Base-by-base conservation (phyloP, 2,888 invertebrate genomes). In the Xanthorhoe designata region DNA sequence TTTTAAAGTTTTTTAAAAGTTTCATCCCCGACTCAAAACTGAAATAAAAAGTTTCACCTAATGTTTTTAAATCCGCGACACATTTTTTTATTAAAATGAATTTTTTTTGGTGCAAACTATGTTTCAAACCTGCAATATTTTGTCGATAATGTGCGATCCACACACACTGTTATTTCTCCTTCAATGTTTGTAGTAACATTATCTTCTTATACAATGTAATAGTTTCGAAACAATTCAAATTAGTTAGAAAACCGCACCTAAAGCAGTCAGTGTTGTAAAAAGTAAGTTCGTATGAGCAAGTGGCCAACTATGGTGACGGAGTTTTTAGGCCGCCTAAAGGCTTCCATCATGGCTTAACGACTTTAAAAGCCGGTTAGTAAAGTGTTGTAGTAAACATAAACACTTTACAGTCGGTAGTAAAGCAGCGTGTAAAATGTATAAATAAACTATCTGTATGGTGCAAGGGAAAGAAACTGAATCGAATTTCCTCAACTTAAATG, bases 321-420 rank as follows among this genome's bases (percentile, higher is more conserved):
- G n/a, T n/a, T n/a, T n/a, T n/a, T n/a, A n/a, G n/a, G n/a, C n/a
- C n/a, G n/a, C n/a, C n/a, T 59, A n/a, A n/a, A n/a, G n/a, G n/a
- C n/a, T n/a, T n/a, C n/a, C n/a, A n/a, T n/a, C n/a, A n/a, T n/a
- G n/a, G n/a, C n/a, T n/a, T n/a, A n/a, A n/a, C n/a, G n/a, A n/a
- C n/a, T n/a, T n/a, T n/a, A n/a, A n/a, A n/a, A n/a, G n/a, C n/a
- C n/a, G n/a, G n/a, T n/a, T n/a, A n/a, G n/a, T n/a, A n/a, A n/a
- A n/a, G n/a, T n/a, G n/a, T n/a, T 55, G 66, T 49, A 64, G 51
- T 67, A 68, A 70, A 68, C 55, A 54, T 67, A 68, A 70, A 68
- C 54, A 54, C 19, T 69, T 68, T 68, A 72, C 49, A 61, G 56
- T 52, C 51, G 45, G 60, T 53, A 61, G 55, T 72, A 64, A 70